Conservation (phyloP, 2,888 invertebrate genomes). For the Agonopterix alstromeriana region DNA sequence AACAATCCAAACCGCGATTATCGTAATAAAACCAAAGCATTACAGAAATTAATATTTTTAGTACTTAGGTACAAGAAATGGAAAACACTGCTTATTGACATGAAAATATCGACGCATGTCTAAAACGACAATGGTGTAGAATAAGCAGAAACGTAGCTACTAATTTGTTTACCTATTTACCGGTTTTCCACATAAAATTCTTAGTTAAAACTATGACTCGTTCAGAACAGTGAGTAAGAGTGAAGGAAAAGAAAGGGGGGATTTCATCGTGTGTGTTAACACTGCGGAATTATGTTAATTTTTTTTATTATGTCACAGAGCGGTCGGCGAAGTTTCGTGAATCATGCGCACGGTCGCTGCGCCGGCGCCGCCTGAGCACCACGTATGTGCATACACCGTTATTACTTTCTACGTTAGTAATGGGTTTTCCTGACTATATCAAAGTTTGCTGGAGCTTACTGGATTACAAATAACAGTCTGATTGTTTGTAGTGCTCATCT, state of each 20-base stretch:
- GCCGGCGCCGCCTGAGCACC: constrained; percentile 20
- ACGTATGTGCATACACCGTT: constrained; percentile 58
- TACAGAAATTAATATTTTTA: too few relatives aligned
- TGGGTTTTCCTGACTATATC: constrained; percentile 27
- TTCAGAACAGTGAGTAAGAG: constrained; percentile 40
- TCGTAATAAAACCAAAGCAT: too few relatives aligned
- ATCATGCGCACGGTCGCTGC: constrained; percentile 42
- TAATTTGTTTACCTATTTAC: too few relatives aligned
- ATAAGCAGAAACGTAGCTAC: too few relatives aligned
- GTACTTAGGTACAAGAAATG: too few relatives aligned
- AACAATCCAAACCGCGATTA: too few relatives aligned
- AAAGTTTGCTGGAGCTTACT: constrained; percentile 3
- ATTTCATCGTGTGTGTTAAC: constrained; percentile 30
- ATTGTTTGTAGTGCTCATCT: too few relatives aligned
- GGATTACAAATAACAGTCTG: not conserved
- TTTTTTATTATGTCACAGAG: constrained; percentile 69
- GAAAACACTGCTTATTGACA: too few relatives aligned
- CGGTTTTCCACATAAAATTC: constrained; percentile 8
- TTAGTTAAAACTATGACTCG: constrained; percentile 28
- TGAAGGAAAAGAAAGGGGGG: constrained; percentile 53
- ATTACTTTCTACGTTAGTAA: constrained; percentile 64
- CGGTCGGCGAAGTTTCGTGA: constrained; percentile 53
- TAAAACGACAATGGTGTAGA: too few relatives aligned
- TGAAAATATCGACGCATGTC: too few relatives aligned
- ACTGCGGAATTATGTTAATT: constrained; percentile 62